These are phyloP conservation scores for Pantherophis vulpinus DNA, from an alignment of 2,797 vertebrate species.

Conservation along the genomic window DNA sequence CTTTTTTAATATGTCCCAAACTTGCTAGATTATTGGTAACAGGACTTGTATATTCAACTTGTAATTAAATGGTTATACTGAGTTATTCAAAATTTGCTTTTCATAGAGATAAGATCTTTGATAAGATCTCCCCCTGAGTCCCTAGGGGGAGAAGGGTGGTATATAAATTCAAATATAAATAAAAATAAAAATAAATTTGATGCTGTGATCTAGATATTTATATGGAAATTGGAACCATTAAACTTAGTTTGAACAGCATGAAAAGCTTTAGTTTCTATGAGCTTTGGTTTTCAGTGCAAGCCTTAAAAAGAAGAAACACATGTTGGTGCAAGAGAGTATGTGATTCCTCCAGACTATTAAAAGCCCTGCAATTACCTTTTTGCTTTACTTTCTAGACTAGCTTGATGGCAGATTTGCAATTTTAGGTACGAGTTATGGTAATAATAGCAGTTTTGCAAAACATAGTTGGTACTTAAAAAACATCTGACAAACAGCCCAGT, in stretches of 20 bases:
- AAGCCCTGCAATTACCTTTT: background rate
- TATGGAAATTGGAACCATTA: background rate
- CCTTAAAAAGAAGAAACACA: background rate
- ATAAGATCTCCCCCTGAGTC: too few species aligned
- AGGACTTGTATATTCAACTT: background rate
- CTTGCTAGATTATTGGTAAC: background rate
- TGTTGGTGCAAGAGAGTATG: background rate
- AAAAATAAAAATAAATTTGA: too few species aligned
- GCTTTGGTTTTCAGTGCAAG: background rate
- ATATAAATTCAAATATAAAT: too few species aligned
- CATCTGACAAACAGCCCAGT: background rate
- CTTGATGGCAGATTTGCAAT: background rate
- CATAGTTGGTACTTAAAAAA: background rate
- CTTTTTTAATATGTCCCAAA: background rate
- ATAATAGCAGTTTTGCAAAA: background rate
- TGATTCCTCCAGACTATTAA: background rate
- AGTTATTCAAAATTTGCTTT: background rate
- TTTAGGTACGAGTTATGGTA: background rate
- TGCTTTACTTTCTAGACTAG: background rate
- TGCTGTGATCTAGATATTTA: background rate
- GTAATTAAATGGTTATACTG: background rate
- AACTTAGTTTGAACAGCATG: background rate
- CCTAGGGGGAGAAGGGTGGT: too few species aligned
- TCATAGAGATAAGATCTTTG: background rate
- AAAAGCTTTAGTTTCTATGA: background rate